Percentiles rank a stretch among this genome's conserved stretches.
phyloP scores from a whole-genome alignment of 2,113 vertebrate species.

The Beaufortia kweichowensis region DNA sequence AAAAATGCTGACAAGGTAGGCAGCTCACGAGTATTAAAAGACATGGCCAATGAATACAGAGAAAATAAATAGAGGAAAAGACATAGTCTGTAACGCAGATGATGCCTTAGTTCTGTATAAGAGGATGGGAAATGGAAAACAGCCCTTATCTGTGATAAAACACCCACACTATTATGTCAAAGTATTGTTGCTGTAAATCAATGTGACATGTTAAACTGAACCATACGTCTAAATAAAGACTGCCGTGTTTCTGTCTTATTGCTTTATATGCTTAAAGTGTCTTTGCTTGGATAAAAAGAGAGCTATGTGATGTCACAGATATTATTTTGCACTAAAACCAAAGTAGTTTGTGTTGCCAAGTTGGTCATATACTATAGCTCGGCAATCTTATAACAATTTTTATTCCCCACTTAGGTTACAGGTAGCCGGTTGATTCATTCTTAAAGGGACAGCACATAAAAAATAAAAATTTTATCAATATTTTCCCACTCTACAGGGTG shows the following conservation, averaged over 20 bases:
- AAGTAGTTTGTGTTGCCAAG: too few species aligned
- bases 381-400: too few species aligned
- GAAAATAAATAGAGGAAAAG: background rate
- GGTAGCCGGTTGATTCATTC: too few species aligned
- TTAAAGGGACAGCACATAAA: too few species aligned
- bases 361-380: too few species aligned
- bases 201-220: conserved; percentile 16
- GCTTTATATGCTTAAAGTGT: conserved; percentile 17
- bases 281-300: background rate
- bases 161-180: conserved; percentile 37
- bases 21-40: background rate
- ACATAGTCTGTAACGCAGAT: conserved; percentile 30
- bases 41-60: background rate
- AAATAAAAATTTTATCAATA: too few species aligned
- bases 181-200: conserved; percentile 29
- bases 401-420: too few species aligned
- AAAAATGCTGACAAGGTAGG: background rate
- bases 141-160: conserved; percentile 25
- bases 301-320: background rate
- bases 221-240: conserved; percentile 1
- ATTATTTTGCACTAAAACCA: background rate
- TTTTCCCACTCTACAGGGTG: too few species aligned
- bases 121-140: conserved; percentile 37
- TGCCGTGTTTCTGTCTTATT: conserved; percentile 8
- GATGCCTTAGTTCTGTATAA: conserved; percentile 20